Evolutionary conservation across 2,797 vertebrate genomes (phyloP).

Genomic region (Urophycis tenuis): DNA sequence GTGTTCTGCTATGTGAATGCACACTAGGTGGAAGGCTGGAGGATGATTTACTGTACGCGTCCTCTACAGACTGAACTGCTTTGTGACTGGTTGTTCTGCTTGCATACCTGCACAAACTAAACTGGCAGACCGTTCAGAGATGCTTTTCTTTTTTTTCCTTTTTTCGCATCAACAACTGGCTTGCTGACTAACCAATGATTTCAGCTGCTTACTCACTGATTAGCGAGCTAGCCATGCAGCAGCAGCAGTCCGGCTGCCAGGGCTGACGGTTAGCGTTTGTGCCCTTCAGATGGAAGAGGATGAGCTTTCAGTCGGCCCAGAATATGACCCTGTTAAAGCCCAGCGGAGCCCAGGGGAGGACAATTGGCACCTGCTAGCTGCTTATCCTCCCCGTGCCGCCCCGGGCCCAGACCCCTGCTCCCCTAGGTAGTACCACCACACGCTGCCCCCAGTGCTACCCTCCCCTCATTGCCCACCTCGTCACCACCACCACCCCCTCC

Average conservation of each 20-base stretch:
- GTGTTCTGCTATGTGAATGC: not conserved
- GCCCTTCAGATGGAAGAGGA: slow-evolving; percentile 97
- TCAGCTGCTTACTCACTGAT: slow-evolving; percentile 9
- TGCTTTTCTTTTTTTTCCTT: not conserved
- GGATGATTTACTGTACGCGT: not conserved
- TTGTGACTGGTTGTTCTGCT: not conserved
- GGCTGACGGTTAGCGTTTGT: slow-evolving; percentile 71
- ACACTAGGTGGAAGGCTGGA: slow-evolving; percentile 21
- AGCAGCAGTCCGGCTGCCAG: slow-evolving; percentile 25
- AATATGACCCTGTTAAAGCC: slow-evolving; percentile 96
- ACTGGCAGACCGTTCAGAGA: slow-evolving; percentile 21
- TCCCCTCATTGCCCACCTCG: too few species aligned
- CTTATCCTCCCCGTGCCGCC: slow-evolving; percentile 73
- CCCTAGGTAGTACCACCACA: slow-evolving; percentile 69
- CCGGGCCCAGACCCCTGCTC: slow-evolving; percentile 60
- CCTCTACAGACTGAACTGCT: slow-evolving; percentile 9
- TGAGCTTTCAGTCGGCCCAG: slow-evolving; percentile 95
- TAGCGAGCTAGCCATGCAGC: slow-evolving; percentile 13
- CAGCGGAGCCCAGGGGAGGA: slow-evolving; percentile 94
- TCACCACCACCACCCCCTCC: not conserved
- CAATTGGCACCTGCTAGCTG: slow-evolving; percentile 94
- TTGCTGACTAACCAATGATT: slow-evolving; percentile 27
- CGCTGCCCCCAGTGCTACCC: slow-evolving; percentile 20
- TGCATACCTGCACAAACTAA: not conserved
- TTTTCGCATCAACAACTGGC: not conserved